These are phyloP conservation scores for Ornithorhynchus anatinus DNA, from an alignment of 2,113 vertebrate genomes.

Conservation along the genomic window DNA sequence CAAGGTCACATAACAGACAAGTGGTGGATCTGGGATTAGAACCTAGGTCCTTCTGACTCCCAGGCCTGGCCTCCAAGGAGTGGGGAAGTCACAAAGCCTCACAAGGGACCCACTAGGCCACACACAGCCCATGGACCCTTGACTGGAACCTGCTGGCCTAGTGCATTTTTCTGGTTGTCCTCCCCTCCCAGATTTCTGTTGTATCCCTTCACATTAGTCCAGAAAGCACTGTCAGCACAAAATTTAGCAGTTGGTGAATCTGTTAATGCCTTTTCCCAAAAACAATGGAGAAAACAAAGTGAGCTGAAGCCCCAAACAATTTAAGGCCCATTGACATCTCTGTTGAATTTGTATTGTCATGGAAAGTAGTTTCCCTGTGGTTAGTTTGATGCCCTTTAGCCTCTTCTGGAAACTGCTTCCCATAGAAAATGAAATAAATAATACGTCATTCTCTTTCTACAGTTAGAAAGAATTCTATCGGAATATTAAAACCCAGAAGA, in stretches of 20 bases:
- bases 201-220: too few relatives aligned
- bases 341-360: not conserved
- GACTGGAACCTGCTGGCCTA: too few relatives aligned
- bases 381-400: not conserved
- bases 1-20: too few relatives aligned
- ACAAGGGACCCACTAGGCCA: too few relatives aligned
- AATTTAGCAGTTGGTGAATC: not conserved
- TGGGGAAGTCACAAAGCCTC: too few relatives aligned
- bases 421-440: not conserved
- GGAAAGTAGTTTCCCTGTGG: not conserved
- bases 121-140: too few relatives aligned
- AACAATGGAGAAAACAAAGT: not conserved
- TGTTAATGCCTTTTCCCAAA: not conserved
- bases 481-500: conserved; percentile 33
- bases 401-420: not conserved
- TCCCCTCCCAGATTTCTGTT: too few relatives aligned
- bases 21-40: too few relatives aligned
- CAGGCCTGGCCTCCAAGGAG: too few relatives aligned
- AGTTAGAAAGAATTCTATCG: conserved; percentile 15
- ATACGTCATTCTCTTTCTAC: not conserved
- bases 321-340: not conserved
- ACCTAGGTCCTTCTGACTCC: too few relatives aligned
- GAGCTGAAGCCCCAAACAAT: not conserved
- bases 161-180: too few relatives aligned
- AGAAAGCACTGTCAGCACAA: too few relatives aligned